phyloP scores from a whole-genome alignment of 2,797 vertebrate genomes.

The Limnodromus scolopaceus region DNA sequence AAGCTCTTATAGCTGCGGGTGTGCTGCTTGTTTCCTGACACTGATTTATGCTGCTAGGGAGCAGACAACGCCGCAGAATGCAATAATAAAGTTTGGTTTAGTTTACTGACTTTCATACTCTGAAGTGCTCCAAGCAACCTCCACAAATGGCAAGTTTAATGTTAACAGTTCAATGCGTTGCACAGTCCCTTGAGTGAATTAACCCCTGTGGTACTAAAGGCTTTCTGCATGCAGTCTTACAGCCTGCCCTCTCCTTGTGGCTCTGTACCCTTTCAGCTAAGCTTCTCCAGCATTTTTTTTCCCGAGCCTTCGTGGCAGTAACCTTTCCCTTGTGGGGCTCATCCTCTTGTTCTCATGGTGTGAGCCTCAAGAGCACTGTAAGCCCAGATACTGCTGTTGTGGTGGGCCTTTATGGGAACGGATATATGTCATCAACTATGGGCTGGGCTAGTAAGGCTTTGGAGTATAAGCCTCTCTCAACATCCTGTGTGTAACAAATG shows the following conservation, averaged over 20 bases:
- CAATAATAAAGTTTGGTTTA: not conserved
- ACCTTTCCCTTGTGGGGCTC: not conserved
- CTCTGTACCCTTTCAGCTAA: not conserved
- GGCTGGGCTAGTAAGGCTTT: not conserved
- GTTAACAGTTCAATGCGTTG: not conserved
- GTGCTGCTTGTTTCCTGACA: not conserved
- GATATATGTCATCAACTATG: not conserved
- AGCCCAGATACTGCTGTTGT: not conserved
- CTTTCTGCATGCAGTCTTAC: not conserved
- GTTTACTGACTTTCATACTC: constrained; percentile 13
- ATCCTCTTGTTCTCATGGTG: not conserved
- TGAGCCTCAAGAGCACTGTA: not conserved
- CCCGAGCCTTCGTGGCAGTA: not conserved
- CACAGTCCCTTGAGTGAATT: not conserved
- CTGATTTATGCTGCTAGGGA: not conserved
- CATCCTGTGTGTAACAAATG: not conserved
- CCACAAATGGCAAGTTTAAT: constrained; percentile 4
- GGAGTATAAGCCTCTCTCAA: not conserved
- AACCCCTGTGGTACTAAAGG: not conserved
- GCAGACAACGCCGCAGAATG: not conserved
- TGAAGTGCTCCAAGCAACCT: not conserved
- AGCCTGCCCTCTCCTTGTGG: not conserved
- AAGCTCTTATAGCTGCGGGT: not conserved
- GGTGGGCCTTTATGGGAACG: not conserved
- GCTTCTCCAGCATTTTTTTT: not conserved